Conservation (phyloP, 1,140 invertebrate species). For the Oreohelix idahoensis region DNA sequence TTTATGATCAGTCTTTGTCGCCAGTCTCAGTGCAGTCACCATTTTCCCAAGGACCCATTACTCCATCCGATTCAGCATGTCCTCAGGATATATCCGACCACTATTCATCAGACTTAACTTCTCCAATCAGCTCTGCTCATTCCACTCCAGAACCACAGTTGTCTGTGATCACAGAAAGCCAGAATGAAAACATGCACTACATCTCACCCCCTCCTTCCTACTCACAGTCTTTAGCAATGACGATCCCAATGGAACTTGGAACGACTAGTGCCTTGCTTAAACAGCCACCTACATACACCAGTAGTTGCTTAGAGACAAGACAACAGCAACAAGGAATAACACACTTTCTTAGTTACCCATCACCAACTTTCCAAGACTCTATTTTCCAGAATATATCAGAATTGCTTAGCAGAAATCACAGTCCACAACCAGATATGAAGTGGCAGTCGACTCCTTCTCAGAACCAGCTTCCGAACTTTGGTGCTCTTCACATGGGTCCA, state of each 20-base stretch:
- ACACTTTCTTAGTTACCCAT: conserved; percentile 49
- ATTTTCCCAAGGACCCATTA: conserved; percentile 46
- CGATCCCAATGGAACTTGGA: conserved; percentile 50
- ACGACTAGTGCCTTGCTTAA: conserved; percentile 60
- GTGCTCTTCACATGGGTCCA: conserved; percentile 56
- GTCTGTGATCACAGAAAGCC: conserved; percentile 41
- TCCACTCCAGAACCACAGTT: conserved; percentile 64
- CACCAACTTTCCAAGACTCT: conserved; percentile 48
- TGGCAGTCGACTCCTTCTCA: conserved; percentile 48
- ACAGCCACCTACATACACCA: conserved; percentile 71
- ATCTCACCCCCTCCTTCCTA: conserved; percentile 59
- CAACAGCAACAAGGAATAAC: conserved; percentile 44
- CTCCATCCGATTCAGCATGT: conserved; percentile 41
- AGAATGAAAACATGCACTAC: conserved; percentile 46
- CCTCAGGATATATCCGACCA: conserved; percentile 54
- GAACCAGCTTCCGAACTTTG: conserved; percentile 62
- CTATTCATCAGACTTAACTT: conserved; percentile 63
- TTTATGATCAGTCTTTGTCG: conserved; percentile 40
- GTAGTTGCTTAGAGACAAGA: conserved; percentile 49
- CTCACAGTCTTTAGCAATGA: conserved; percentile 52
- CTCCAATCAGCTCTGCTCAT: conserved; percentile 60
- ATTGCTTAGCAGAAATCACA: conserved; percentile 52
- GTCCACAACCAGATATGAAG: conserved; percentile 32
- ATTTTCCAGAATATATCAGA: conserved; percentile 53
- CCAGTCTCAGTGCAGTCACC: conserved; percentile 52